Evolutionary conservation across 2,888 invertebrate genomes (phyloP).

Genomic region (Drosophila mimetica): DNA sequence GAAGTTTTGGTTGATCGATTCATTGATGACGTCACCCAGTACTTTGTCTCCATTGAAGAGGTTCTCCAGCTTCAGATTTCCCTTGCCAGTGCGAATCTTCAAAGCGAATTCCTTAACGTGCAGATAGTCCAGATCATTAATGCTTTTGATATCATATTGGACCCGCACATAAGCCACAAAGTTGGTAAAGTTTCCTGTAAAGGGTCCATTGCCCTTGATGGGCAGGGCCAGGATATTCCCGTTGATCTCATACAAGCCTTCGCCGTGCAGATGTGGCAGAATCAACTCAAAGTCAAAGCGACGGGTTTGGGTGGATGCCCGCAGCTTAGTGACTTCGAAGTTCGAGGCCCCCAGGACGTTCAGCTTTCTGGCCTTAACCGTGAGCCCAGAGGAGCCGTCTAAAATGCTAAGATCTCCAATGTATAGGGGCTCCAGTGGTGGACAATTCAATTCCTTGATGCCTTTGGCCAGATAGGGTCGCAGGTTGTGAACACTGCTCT

Average conservation of each 20-base stretch:
- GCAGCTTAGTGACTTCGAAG: slow-evolving; percentile 87
- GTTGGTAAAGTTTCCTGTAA: slow-evolving; percentile 90
- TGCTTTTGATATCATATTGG: slow-evolving; percentile 86
- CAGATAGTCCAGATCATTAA: slow-evolving; percentile 86
- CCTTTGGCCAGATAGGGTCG: slow-evolving; percentile 87
- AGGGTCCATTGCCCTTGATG: slow-evolving; percentile 89
- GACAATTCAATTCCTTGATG: slow-evolving; percentile 88
- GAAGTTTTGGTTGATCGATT: slow-evolving; percentile 87
- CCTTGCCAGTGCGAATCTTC: slow-evolving; percentile 89
- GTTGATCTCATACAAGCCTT: slow-evolving; percentile 88
- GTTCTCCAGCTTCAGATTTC: slow-evolving; percentile 88
- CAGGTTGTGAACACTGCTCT: slow-evolving; percentile 87
- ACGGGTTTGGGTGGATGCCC: slow-evolving; percentile 80
- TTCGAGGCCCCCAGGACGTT: slow-evolving; percentile 88
- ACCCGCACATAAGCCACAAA: slow-evolving; percentile 86
- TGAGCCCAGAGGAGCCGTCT: slow-evolving; percentile 84
- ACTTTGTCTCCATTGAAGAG: slow-evolving; percentile 90
- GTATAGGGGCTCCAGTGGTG: slow-evolving; percentile 89
- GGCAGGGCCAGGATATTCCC: slow-evolving; percentile 90
- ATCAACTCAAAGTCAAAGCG: slow-evolving; percentile 86
- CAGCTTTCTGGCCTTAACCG: slow-evolving; percentile 86
- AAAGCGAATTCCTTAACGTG: slow-evolving; percentile 88
- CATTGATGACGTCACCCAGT: slow-evolving; percentile 89
- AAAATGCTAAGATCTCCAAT: slow-evolving; percentile 89
- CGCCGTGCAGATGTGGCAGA: slow-evolving; percentile 87